phyloP scores from a whole-genome alignment of 2,888 invertebrate genomes.

The Oeneis ivallda region DNA sequence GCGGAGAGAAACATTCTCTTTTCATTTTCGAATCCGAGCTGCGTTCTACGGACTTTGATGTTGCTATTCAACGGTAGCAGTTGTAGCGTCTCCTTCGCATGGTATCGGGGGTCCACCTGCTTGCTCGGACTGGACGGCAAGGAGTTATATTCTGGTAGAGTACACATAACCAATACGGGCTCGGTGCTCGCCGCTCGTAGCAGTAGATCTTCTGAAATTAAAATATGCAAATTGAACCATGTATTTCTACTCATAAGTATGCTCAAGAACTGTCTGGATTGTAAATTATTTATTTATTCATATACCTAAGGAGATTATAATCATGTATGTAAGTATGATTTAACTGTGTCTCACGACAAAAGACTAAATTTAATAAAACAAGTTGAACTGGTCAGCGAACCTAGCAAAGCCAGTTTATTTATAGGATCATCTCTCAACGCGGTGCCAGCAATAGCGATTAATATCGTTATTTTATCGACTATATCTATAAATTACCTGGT shows the following conservation, averaged over 20 bases:
- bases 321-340: conserved; percentile 24
- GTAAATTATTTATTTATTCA: conserved; percentile 16
- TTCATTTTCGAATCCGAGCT: conserved; percentile 83
- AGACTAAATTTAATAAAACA: conserved; percentile 41
- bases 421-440: conserved; percentile 40
- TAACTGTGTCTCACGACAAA: conserved; percentile 37
- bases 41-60: conserved; percentile 76
- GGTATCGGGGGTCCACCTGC: conserved; percentile 79
- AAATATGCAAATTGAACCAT: conserved; percentile 20
- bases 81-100: conserved; percentile 79
- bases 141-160: conserved; percentile 79
- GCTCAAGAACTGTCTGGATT: conserved; percentile 7
- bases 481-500: conserved; percentile 40
- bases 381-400: conserved; percentile 34
- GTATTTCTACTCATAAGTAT: conserved; percentile 1
- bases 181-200: conserved; percentile 84
- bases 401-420: conserved; percentile 40
- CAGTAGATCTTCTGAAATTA: conserved; percentile 77
- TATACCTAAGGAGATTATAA: conserved; percentile 8
- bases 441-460: conserved; percentile 39
- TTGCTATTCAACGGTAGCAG: conserved; percentile 70
- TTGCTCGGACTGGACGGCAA: conserved; percentile 73
- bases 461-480: conserved; percentile 41
- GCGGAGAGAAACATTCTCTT: conserved; percentile 84
- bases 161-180: conserved; percentile 85